Evolutionary conservation across 2,797 vertebrate genomes (phyloP).

Genomic region (Sternotherus odoratus): DNA sequence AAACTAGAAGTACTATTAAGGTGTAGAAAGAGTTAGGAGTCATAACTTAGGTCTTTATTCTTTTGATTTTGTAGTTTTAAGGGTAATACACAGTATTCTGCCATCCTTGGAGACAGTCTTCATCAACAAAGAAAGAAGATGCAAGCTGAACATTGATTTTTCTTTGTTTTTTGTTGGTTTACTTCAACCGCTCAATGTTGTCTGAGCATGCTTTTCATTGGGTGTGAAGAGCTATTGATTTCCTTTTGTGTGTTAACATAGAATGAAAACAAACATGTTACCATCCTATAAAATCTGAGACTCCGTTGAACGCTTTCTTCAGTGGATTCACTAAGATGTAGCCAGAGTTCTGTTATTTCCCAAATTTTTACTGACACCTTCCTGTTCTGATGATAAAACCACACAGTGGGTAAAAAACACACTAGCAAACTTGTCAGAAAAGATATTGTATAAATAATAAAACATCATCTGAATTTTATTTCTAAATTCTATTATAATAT

Average conservation of each 20-base stretch:
- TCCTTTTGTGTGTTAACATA: neutral
- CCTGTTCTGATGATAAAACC: neutral
- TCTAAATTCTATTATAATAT: neutral
- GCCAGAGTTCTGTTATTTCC: neutral
- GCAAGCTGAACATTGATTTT: neutral
- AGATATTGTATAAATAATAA: neutral
- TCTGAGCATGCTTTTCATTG: neutral
- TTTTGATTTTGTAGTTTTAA: neutral
- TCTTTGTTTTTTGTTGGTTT: neutral
- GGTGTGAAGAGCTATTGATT: neutral
- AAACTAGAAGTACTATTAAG: neutral
- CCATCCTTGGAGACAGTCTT: neutral
- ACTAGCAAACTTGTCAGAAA: neutral
- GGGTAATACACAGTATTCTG: neutral
- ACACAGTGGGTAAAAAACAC: neutral
- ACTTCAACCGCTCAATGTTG: neutral
- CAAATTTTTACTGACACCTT: neutral
- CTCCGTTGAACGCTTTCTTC: neutral
- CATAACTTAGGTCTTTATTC: accelerated
- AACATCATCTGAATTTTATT: neutral
- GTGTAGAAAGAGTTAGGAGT: neutral
- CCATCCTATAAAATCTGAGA: neutral
- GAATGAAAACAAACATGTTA: neutral
- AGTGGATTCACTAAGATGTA: neutral
- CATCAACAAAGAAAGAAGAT: neutral